These are phyloP conservation scores for Centropristis striata DNA, from an alignment of 2,113 vertebrate species.

Conservation along the genomic window DNA sequence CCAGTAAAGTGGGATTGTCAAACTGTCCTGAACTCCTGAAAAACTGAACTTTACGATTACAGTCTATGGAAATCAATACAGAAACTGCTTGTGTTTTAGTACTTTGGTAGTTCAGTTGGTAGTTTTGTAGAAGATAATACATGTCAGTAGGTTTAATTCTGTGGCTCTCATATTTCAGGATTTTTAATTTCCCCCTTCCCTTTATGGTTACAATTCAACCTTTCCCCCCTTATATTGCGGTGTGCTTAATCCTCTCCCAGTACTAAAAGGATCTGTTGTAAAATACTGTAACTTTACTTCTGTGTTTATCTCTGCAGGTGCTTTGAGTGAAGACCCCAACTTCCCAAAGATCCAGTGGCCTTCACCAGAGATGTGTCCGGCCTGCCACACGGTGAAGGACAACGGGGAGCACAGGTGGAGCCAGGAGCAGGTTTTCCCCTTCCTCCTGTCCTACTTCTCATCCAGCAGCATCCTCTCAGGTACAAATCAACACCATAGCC, in stretches of 20 bases:
- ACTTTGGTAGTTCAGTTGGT: not conserved
- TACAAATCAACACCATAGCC: slow-evolving; percentile 1
- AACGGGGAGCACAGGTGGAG: slow-evolving; percentile 86
- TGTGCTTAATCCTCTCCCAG: not conserved
- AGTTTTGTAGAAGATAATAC: not conserved
- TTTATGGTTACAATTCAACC: not conserved
- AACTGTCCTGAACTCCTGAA: too few species aligned
- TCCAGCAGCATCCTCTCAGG: slow-evolving; percentile 77
- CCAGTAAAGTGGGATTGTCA: too few species aligned
- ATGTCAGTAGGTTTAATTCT: not conserved
- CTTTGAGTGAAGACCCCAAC: slow-evolving; percentile 90
- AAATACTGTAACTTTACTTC: not conserved
- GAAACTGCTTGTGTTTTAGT: not conserved
- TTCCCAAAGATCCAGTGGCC: slow-evolving; percentile 98
- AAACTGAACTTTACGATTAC: too few species aligned
- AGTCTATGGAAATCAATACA: too few species aligned
- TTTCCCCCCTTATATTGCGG: not conserved
- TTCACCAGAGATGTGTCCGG: slow-evolving; percentile 84
- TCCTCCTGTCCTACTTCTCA: slow-evolving; percentile 89
- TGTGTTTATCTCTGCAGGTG: slow-evolving; percentile 79
- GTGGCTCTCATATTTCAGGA: not conserved
- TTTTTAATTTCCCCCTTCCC: not conserved
- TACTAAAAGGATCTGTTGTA: not conserved
- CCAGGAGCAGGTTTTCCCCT: slow-evolving; percentile 76
- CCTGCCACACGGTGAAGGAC: slow-evolving; percentile 85